A percentile compares a stretch with the other conserved stretches of the same genome.
Conservation (phyloP, 2,888 invertebrate species). For the Eupeodes latifasciatus region DNA sequence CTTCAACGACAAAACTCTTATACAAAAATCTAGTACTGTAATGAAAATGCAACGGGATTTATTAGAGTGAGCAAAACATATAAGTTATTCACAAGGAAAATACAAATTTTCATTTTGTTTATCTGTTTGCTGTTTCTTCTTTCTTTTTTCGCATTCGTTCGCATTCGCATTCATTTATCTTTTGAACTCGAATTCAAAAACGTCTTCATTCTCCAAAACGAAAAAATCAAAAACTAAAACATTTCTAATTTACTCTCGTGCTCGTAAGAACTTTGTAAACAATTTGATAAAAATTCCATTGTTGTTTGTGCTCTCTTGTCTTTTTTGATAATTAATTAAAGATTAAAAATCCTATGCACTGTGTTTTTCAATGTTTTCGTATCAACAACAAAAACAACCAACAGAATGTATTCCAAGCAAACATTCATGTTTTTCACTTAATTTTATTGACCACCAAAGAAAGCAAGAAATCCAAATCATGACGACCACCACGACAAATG, state of each 20-base stretch:
- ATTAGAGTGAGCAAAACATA: background rate
- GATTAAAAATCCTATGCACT: background rate
- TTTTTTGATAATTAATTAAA: background rate
- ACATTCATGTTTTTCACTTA: background rate
- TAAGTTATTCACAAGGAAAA: background rate
- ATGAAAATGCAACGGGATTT: background rate
- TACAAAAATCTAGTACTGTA: background rate
- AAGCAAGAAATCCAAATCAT: background rate
- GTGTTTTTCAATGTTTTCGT: background rate
- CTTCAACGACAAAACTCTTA: background rate
- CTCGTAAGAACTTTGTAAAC: background rate
- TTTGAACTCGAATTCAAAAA: slow-evolving; percentile 29
- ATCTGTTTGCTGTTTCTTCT: too few species aligned
- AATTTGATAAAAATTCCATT: slow-evolving; percentile 2
- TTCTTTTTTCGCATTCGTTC: slow-evolving; percentile 25
- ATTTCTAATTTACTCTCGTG: background rate
- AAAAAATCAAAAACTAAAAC: too few species aligned
- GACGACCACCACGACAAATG: background rate
- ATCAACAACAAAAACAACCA: background rate
- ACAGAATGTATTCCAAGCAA: background rate
- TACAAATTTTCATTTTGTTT: too few species aligned
- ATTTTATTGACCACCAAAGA: background rate
- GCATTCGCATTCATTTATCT: slow-evolving; percentile 7
- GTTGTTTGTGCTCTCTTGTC: background rate
- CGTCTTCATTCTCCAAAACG: background rate